A percentile compares a stretch with the other conserved stretches of the same genome.
Evolutionary conservation across 1,140 invertebrate genomes (phyloP).

Genomic region (Catajapyx aquilonaris): DNA sequence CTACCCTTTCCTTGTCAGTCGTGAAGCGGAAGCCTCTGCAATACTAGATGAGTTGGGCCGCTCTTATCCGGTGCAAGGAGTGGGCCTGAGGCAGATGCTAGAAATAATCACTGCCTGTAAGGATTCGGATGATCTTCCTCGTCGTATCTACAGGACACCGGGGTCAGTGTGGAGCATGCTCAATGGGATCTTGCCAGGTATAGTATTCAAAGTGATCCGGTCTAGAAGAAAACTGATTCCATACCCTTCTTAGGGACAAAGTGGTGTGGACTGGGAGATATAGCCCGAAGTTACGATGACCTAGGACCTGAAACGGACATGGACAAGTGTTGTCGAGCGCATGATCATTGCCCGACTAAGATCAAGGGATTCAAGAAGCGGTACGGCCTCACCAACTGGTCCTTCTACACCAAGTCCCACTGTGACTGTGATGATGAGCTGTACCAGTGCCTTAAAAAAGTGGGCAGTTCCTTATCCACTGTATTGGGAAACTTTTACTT

Average conservation of each 20-base stretch:
- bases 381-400: constrained; percentile 64
- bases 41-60: too few relatives aligned
- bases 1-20: too few relatives aligned
- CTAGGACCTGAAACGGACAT: constrained; percentile 43
- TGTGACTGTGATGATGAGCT: constrained; percentile 66
- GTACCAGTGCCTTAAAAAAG: constrained; percentile 53
- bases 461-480: constrained; percentile 38
- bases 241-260: constrained; percentile 44
- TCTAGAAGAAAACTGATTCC: too few relatives aligned
- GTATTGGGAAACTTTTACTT: constrained; percentile 73
- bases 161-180: too few relatives aligned
- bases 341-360: constrained; percentile 57
- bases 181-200: constrained; percentile 54
- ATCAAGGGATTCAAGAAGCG: constrained; percentile 45
- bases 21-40: too few relatives aligned
- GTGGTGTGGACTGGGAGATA: constrained; percentile 71
- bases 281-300: constrained; percentile 61
- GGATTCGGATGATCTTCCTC: constrained; percentile 10
- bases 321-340: constrained; percentile 63
- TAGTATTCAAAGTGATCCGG: constrained; percentile 6
- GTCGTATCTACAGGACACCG: too few relatives aligned
- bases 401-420: constrained; percentile 68
- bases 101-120: constrained; percentile 13
- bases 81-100: too few relatives aligned
- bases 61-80: too few relatives aligned